Evolutionary conservation across 2,888 invertebrate species (phyloP).

Genomic region (Cheilosia vernalis): DNA sequence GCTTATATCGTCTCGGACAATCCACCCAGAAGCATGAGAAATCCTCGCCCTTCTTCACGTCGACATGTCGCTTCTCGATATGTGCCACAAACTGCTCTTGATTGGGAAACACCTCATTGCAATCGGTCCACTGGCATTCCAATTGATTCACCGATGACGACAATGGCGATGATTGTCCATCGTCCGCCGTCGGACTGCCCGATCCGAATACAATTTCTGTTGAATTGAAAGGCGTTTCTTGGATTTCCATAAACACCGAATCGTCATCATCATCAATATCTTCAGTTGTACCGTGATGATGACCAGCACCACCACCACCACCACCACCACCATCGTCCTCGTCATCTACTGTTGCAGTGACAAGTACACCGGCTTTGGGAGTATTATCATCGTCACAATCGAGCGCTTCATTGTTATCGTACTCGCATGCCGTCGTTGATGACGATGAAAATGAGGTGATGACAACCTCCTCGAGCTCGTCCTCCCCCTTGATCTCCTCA

Average conservation of each 20-base stretch:
- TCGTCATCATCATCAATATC: slow-evolving; percentile 76
- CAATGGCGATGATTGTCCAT: slow-evolving; percentile 55
- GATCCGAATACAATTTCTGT: slow-evolving; percentile 22
- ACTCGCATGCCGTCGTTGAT: slow-evolving; percentile 21
- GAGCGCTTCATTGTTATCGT: slow-evolving; percentile 44
- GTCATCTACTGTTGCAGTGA: slow-evolving; percentile 11
- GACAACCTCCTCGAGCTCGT: slow-evolving; percentile 65
- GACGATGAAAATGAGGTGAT: slow-evolving; percentile 61
- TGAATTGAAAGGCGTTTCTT: slow-evolving; percentile 63
- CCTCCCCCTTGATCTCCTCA: slow-evolving; percentile 77
- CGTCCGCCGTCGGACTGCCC: slow-evolving; percentile 11
- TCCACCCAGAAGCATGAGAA: slow-evolving; percentile 97
- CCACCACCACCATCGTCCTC: slow-evolving; percentile 30
- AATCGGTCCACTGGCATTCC: slow-evolving; percentile 93
- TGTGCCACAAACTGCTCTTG: slow-evolving; percentile 92
- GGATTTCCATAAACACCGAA: slow-evolving; percentile 75
- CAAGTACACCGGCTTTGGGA: slow-evolving; percentile 18
- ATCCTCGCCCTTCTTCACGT: slow-evolving; percentile 92
- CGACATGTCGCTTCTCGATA: slow-evolving; percentile 94
- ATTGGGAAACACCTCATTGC: slow-evolving; percentile 90
- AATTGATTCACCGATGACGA: slow-evolving; percentile 73
- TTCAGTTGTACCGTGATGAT: slow-evolving; percentile 65
- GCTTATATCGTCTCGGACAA: slow-evolving; percentile 94
- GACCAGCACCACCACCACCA: too few species aligned
- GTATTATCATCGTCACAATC: slow-evolving; percentile 61